phyloP scores from a whole-genome alignment of 2,797 vertebrate species.

The Anas capensis region DNA sequence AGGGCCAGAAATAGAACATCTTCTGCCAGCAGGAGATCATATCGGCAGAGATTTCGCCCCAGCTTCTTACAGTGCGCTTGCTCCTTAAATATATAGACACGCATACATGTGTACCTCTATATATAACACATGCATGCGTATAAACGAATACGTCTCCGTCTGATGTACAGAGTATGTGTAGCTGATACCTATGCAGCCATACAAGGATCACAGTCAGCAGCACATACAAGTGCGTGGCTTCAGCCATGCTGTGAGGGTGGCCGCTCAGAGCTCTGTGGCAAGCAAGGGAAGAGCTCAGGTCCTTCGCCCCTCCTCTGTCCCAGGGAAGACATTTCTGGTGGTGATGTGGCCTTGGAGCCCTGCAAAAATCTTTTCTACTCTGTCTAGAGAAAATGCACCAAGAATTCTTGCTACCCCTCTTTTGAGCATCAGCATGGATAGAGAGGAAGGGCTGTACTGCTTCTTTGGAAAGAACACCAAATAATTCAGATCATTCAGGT shows the following conservation, averaged over 20 bases:
- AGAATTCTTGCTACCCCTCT: background rate
- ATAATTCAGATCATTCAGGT: background rate
- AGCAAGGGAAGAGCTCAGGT: background rate
- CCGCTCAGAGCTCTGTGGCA: background rate
- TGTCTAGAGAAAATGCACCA: background rate
- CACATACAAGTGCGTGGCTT: background rate
- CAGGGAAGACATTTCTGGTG: background rate
- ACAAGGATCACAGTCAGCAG: background rate
- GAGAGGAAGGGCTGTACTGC: background rate
- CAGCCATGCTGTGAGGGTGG: background rate
- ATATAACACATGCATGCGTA: background rate
- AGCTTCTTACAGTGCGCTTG: background rate
- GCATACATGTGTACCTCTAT: background rate
- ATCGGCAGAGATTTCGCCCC: background rate
- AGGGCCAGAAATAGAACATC: conserved; percentile 46
- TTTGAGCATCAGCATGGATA: background rate
- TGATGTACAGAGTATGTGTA: background rate
- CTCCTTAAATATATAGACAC: background rate
- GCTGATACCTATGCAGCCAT: background rate
- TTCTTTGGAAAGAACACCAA: background rate
- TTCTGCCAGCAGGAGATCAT: background rate
- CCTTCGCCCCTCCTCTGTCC: background rate
- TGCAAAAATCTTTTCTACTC: background rate
- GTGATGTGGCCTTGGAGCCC: background rate
- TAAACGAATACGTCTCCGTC: background rate